phyloP scores from a whole-genome alignment of 1,140 invertebrate species.

The Macrotrachela quadricornifera region DNA sequence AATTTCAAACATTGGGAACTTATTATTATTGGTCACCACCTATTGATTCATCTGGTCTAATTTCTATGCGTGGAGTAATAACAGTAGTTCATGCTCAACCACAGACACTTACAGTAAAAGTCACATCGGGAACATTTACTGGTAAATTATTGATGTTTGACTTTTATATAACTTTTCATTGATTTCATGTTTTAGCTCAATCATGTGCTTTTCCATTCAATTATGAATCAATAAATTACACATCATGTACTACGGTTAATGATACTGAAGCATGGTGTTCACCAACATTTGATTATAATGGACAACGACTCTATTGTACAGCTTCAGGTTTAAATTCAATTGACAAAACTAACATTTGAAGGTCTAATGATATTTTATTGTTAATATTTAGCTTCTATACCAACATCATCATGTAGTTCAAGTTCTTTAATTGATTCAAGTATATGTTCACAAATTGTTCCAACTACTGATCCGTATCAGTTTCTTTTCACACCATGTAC shows the following conservation, averaged over 20 bases:
- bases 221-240: not conserved
- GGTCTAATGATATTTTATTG: not conserved
- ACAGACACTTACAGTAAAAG: constrained; percentile 1
- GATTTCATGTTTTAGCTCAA: constrained; percentile 4
- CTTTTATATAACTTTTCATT: not conserved
- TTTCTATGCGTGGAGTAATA: constrained; percentile 14
- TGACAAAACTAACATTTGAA: too few relatives aligned
- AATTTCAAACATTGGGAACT: constrained; percentile 13
- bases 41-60: constrained; percentile 9
- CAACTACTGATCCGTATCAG: not conserved
- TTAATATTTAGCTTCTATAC: not conserved
- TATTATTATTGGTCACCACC: constrained; percentile 18
- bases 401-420: not conserved
- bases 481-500: constrained; percentile 14
- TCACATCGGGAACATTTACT: constrained; percentile 4
- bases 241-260: not conserved
- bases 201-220: constrained; percentile 4
- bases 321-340: not conserved
- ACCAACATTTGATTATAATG: not conserved
- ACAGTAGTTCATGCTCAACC: constrained; percentile 7
- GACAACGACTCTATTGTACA: not conserved
- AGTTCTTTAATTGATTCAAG: not conserved
- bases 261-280: not conserved
- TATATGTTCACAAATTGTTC: not conserved
- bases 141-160: not conserved